These are phyloP conservation scores for Psilopogon haemacephalus DNA, from an alignment of 2,113 vertebrate genomes.

Conservation along the genomic window DNA sequence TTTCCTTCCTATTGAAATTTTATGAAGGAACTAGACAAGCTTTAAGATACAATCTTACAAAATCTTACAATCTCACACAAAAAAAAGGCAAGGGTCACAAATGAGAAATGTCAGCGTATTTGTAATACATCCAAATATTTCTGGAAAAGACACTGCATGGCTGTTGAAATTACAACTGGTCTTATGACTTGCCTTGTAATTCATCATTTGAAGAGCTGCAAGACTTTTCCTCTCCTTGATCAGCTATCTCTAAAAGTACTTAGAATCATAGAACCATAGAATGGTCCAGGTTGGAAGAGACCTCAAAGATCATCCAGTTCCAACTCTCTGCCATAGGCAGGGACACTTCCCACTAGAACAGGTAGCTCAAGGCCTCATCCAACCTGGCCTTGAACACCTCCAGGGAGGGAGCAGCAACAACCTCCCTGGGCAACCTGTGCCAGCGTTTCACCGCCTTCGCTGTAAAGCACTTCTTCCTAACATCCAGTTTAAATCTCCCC, in stretches of 20 bases:
- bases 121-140: background rate
- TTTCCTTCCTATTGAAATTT: background rate
- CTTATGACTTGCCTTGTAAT: background rate
- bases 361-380: too few species aligned
- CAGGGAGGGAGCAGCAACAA: too few species aligned
- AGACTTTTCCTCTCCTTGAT: background rate
- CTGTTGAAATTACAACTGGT: background rate
- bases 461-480: too few species aligned
- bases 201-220: background rate
- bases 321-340: too few species aligned
- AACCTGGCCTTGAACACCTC: too few species aligned
- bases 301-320: too few species aligned
- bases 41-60: background rate
- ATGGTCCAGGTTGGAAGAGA: too few species aligned
- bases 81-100: background rate
- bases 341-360: too few species aligned
- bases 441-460: too few species aligned
- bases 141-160: background rate
- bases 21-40: background rate
- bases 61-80: background rate
- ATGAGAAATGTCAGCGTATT: background rate
- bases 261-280: too few species aligned
- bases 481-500: too few species aligned
- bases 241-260: background rate
- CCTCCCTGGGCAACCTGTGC: too few species aligned